Evolutionary conservation across 2,888 invertebrate genomes (phyloP), one percentile per base, ranked within the genome.

Genomic region (Apamea epomidion): DNA sequence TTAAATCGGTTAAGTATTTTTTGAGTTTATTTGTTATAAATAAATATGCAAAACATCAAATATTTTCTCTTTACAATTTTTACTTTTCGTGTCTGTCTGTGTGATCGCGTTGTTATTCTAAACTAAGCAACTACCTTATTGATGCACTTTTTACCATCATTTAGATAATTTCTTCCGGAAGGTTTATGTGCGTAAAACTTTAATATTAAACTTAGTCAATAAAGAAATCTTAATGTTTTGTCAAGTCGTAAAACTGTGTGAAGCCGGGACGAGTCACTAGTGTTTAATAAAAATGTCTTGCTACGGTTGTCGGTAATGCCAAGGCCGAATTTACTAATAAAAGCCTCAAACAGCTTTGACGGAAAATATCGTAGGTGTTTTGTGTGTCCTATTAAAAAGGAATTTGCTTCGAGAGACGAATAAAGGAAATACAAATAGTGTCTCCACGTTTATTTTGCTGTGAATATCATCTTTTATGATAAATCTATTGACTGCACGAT

Each of bases 331-430:
- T 75, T 65, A 75, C 54, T 82, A 73, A 58, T 32, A 73, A 78
- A 85, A 65, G 64, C 29, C 37, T 32, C 58, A 77, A 85, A 82
- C n/a, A 71, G 62, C 65, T 62, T 75, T n/a, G 21, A 65, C n/a
- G 32, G 51, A 72, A 72, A 65, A 62, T 69, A 16, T 37, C 48
- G 45, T 25, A 72, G 42, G 14, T 21, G n/a, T 78, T 78, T 69
- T 65, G 14, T 18, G 21, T 78, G 70, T 72, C 65, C 60, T 48
- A 60, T 74, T 51, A 75, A 58, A 64, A 81, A 69, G 21, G 32
- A 68, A 75, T 68, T 73, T 37, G 58, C 6, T 76, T 70, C 37
- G 5, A 75, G 16, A 42, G 45, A 54, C 51, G n/a, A 68, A 37
- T 42, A 6, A 42, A 51, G n/a, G 14, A 62, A 62, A 68, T 65